Conservation (phyloP, 2,797 vertebrate species). For the Novumbra hubbsi region DNA sequence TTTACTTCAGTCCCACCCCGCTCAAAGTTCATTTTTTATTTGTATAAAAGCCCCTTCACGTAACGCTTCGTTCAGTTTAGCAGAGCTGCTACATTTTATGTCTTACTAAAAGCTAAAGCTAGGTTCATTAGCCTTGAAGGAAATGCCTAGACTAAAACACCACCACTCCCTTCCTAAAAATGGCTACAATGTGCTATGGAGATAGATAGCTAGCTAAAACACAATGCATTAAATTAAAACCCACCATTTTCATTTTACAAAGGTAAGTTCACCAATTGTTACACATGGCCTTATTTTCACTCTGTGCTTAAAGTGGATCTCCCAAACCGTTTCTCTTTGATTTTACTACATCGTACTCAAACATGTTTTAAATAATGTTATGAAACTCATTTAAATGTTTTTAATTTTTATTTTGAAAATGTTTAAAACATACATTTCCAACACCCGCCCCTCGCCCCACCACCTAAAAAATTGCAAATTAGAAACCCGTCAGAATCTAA, state of each 20-base stretch:
- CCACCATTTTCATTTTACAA: background rate
- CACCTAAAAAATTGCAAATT: too few relatives aligned
- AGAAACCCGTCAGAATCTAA: too few relatives aligned
- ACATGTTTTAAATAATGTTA: too few relatives aligned
- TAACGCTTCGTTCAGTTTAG: constrained; percentile 22
- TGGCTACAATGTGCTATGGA: constrained; percentile 19
- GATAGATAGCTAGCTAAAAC: constrained; percentile 17
- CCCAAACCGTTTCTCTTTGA: too few relatives aligned
- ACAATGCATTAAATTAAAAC: constrained; percentile 12
- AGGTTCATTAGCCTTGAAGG: constrained; percentile 24
- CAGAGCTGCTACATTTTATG: constrained; percentile 44
- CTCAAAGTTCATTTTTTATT: constrained; percentile 8
- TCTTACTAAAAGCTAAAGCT: constrained; percentile 40
- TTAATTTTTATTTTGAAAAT: too few relatives aligned
- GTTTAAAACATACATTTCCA: too few relatives aligned
- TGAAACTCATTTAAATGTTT: too few relatives aligned
- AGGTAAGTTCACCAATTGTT: too few relatives aligned
- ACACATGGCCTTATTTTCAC: too few relatives aligned
- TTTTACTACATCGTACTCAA: too few relatives aligned
- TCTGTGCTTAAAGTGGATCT: too few relatives aligned
- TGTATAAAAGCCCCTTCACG: constrained; percentile 8
- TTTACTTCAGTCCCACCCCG: background rate
- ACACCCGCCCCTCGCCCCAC: too few relatives aligned
- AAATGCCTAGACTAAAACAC: constrained; percentile 30
- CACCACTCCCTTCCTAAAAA: background rate